A percentile compares a stretch with the other conserved stretches of the same genome.
These are phyloP conservation scores for Connochaetes taurinus DNA, from an alignment of 2,113 vertebrate genomes.

Conservation along the genomic window DNA sequence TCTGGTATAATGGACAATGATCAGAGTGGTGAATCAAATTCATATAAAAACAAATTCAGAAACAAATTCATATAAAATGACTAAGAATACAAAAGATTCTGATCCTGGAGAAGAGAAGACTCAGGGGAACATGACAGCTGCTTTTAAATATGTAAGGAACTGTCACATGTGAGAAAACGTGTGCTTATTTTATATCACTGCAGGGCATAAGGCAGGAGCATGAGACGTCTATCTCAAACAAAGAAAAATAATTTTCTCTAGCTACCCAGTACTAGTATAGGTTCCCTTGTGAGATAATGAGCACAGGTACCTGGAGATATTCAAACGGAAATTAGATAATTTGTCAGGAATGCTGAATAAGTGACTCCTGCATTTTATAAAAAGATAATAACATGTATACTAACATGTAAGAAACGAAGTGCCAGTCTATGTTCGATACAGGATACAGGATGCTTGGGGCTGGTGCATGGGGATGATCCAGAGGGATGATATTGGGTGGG, in stretches of 20 bases:
- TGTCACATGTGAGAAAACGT: neutral
- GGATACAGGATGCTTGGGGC: too few species aligned
- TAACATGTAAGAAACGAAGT: too few species aligned
- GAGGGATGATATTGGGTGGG: too few species aligned
- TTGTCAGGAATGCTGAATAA: neutral
- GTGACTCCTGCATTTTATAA: neutral
- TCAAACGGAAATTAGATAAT: slow-evolving; percentile 20
- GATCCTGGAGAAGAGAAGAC: neutral
- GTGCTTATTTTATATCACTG: neutral
- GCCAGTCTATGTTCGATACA: too few species aligned
- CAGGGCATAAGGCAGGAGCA: neutral
- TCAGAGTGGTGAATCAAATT: neutral
- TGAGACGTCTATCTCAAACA: neutral
- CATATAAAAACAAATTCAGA: neutral
- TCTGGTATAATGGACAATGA: neutral
- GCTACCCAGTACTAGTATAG: neutral
- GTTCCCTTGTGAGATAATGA: neutral
- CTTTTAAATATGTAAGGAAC: neutral
- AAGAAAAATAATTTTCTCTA: slow-evolving; percentile 8
- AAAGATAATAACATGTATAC: too few species aligned
- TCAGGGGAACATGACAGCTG: neutral
- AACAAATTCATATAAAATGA: neutral
- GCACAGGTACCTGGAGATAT: neutral
- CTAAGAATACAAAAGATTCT: neutral
- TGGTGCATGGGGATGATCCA: too few species aligned